Evolutionary conservation across 2,113 vertebrate species (phyloP).

Genomic region (Desmodus rotundus): DNA sequence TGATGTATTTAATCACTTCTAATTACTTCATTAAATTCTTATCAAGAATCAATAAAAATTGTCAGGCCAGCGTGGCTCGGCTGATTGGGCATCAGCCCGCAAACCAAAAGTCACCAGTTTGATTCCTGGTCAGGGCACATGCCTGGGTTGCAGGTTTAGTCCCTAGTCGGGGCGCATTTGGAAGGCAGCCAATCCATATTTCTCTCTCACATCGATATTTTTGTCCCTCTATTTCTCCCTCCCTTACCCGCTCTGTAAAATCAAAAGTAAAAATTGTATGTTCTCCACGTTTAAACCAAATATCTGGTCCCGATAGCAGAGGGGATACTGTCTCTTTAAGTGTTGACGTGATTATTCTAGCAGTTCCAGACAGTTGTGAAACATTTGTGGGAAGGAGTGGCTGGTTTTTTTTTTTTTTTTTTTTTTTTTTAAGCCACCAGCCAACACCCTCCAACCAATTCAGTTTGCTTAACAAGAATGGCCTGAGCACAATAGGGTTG

Average conservation of each 20-base stretch:
- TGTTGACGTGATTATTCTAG: conserved; percentile 7
- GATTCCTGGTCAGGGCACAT: too few species aligned
- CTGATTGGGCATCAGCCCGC: too few species aligned
- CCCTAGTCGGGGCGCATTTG: too few species aligned
- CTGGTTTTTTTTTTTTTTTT: background rate
- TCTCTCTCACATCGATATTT: too few species aligned
- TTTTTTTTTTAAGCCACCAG: conserved; percentile 51
- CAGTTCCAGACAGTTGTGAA: conserved; percentile 59
- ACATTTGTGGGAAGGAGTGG: background rate
- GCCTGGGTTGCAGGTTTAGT: too few species aligned
- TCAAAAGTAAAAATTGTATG: too few species aligned
- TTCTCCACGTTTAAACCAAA: background rate
- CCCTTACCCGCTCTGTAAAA: too few species aligned
- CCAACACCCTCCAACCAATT: background rate
- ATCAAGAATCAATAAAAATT: background rate
- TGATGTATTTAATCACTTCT: background rate
- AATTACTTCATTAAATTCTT: background rate
- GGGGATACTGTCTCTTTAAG: background rate
- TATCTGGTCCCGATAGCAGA: background rate
- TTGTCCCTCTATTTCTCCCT: too few species aligned
- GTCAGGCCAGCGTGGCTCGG: too few species aligned
- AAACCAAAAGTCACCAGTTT: too few species aligned
- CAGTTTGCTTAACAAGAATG: conserved; percentile 28
- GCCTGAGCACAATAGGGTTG: background rate
- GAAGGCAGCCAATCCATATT: too few species aligned